phyloP scores from a whole-genome alignment of 2,113 vertebrate genomes.

The Scomber colias region DNA sequence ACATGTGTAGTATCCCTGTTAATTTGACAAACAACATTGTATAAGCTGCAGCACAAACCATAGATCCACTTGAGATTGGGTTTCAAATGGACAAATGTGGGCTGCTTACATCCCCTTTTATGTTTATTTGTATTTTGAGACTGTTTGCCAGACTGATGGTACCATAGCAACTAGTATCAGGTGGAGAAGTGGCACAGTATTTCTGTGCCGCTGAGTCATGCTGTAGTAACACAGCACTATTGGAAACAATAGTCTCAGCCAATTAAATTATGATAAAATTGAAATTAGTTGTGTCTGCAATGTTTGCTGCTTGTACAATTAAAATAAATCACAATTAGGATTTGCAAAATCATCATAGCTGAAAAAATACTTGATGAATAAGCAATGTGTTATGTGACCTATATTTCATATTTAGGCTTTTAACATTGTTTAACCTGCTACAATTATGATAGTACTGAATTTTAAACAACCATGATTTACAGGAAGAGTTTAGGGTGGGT shows the following conservation, averaged over 20 bases:
- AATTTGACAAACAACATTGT: not conserved
- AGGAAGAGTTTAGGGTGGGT: too few relatives aligned
- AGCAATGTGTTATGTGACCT: too few relatives aligned
- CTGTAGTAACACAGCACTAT: constrained; percentile 18
- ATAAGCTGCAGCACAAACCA: not conserved
- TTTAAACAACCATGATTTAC: too few relatives aligned
- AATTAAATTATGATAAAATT: not conserved
- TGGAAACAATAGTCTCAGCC: not conserved
- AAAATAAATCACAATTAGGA: too few relatives aligned
- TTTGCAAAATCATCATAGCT: too few relatives aligned
- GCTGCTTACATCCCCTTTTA: constrained; percentile 37
- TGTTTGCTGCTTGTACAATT: not conserved
- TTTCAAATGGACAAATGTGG: constrained; percentile 7
- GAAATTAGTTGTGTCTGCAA: not conserved
- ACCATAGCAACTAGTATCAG: constrained; percentile 68
- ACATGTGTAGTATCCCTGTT: not conserved
- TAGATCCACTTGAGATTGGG: constrained; percentile 1
- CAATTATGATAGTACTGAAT: too few relatives aligned
- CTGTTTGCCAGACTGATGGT: constrained; percentile 39
- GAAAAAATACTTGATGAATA: too few relatives aligned
- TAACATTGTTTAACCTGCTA: too few relatives aligned
- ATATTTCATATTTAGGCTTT: too few relatives aligned
- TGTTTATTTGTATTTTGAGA: constrained; percentile 74
- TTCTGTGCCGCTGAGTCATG: constrained; percentile 61
- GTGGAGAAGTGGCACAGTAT: constrained; percentile 55